These are phyloP conservation scores for Colossoma macropomum DNA, from an alignment of 2,113 vertebrate species.

Conservation along the genomic window DNA sequence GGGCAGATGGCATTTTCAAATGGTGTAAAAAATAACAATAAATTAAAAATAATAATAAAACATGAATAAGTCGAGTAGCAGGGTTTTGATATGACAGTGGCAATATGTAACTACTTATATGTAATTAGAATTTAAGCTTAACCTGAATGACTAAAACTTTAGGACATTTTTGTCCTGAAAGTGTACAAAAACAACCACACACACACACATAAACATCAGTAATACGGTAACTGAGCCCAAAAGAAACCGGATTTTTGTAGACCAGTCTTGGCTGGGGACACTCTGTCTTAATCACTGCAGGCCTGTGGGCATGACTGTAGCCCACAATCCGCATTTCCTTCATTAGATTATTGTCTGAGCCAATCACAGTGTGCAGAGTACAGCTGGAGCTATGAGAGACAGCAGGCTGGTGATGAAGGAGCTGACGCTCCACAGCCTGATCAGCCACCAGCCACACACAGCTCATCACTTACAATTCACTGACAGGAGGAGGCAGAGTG, in stretches of 20 bases:
- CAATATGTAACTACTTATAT: no score
- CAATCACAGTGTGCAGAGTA: not conserved
- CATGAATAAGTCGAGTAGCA: no score
- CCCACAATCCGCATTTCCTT: conserved; percentile 24
- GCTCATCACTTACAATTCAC: not conserved
- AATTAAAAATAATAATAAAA: no score
- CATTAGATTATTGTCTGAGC: conserved; percentile 37
- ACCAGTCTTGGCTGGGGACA: not conserved
- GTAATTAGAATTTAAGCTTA: no score
- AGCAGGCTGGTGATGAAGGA: conserved; percentile 26
- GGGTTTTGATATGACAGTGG: no score
- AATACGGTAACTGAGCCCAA: not conserved
- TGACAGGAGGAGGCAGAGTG: not conserved
- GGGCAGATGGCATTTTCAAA: no score
- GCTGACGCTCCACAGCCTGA: conserved; percentile 1
- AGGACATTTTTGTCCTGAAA: not conserved
- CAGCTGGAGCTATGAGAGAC: conserved; percentile 1
- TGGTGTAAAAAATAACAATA: no score
- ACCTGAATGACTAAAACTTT: no score
- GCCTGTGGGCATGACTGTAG: conserved; percentile 17
- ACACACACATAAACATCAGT: not conserved
- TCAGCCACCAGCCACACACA: not conserved
- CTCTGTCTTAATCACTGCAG: conserved; percentile 33
- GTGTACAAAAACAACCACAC: not conserved
- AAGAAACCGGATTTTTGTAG: not conserved